Conservation (phyloP, 2,888 invertebrate genomes). For the Platycheirus rosarum region DNA sequence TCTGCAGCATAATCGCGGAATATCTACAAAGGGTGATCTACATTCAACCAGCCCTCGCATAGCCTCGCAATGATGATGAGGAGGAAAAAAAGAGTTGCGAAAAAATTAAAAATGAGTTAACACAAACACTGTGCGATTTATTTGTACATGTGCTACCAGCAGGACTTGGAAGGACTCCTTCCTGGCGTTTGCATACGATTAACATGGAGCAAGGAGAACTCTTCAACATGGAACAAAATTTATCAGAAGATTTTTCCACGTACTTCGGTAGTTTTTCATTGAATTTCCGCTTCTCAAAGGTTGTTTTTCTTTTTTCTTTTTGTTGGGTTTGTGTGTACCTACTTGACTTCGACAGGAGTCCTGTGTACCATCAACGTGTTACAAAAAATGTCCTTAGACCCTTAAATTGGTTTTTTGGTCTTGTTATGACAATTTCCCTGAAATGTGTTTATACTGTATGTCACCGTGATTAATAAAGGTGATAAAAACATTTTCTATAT, state of each 20-base stretch:
- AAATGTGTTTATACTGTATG: slow-evolving; percentile 3
- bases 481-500: slow-evolving; percentile 22
- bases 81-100: slow-evolving; percentile 13
- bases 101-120: slow-evolving; percentile 43
- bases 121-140: slow-evolving; percentile 53
- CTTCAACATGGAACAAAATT: slow-evolving; percentile 46
- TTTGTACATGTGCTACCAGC: slow-evolving; percentile 65
- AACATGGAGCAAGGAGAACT: slow-evolving; percentile 46
- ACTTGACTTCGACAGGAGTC: slow-evolving; percentile 56
- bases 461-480: slow-evolving; percentile 52
- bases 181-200: slow-evolving; percentile 29
- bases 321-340: no score
- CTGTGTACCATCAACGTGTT: slow-evolving; percentile 1
- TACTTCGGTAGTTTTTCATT: slow-evolving; percentile 11
- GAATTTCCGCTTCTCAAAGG: slow-evolving; percentile 19
- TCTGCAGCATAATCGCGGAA: slow-evolving; percentile 68
- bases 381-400: slow-evolving; percentile 51
- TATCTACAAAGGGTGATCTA: slow-evolving; percentile 66
- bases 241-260: slow-evolving; percentile 54
- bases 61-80: neutral
- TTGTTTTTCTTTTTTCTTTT: no score
- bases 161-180: slow-evolving; percentile 28
- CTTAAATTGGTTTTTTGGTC: slow-evolving; percentile 60
- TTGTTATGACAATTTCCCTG: slow-evolving; percentile 56
- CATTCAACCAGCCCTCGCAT: neutral